Percentiles rank a stretch among this genome's conserved stretches.
phyloP scores from a whole-genome alignment of 2,113 vertebrate species.

The Eonycteris spelaea region DNA sequence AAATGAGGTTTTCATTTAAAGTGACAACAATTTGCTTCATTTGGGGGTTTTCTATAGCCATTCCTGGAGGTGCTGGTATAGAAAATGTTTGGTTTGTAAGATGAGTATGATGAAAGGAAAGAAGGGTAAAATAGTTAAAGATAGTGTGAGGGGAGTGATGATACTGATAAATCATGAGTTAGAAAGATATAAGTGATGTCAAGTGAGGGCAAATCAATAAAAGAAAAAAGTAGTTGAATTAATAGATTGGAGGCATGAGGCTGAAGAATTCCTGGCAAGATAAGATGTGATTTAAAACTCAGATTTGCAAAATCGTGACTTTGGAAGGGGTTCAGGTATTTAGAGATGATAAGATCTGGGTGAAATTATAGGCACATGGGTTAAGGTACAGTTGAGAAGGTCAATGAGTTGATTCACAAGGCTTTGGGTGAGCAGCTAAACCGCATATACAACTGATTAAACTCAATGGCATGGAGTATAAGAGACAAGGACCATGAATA shows the following conservation, averaged over 20 bases:
- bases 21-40: background rate
- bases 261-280: background rate
- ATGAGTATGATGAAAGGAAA: background rate
- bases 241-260: background rate
- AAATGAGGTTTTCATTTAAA: background rate
- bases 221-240: background rate
- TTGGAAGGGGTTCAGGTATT: background rate
- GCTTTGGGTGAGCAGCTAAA: background rate
- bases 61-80: background rate
- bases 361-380: rapidly evolving
- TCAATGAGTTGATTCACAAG: background rate
- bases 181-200: background rate
- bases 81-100: background rate
- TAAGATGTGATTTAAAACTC: background rate
- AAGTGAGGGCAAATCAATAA: background rate
- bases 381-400: background rate
- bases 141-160: background rate
- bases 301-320: background rate
- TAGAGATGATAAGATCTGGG: background rate
- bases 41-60: background rate
- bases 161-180: background rate
- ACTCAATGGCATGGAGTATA: too few relatives aligned
- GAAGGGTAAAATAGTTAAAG: background rate
- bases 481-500: background rate
- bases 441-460: background rate